Percentiles rank a stretch among this genome's conserved stretches.
Evolutionary conservation across 2,888 invertebrate species (phyloP).

Genomic region (Flexamia atlantica): DNA sequence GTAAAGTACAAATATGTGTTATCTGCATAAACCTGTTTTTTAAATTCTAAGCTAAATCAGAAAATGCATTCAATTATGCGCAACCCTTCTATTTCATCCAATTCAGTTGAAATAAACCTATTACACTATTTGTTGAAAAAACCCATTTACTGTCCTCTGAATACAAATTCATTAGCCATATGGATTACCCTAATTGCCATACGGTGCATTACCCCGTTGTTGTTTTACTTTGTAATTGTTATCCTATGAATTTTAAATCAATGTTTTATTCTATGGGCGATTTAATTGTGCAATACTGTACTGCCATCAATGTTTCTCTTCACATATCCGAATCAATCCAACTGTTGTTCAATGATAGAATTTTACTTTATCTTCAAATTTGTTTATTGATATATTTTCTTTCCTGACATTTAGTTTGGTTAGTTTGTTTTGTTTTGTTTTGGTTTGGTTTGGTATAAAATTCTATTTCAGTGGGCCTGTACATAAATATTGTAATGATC

Average conservation of each 20-base stretch:
- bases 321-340: neutral
- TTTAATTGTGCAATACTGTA: slow-evolving; percentile 26
- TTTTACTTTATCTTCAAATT: too few species aligned
- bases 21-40: too few species aligned
- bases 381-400: too few species aligned
- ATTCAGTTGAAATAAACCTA: slow-evolving; percentile 16
- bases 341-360: neutral
- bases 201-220: slow-evolving; percentile 38
- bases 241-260: slow-evolving; percentile 14
- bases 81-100: neutral
- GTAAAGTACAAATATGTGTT: too few species aligned
- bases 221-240: slow-evolving; percentile 42
- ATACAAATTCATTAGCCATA: slow-evolving; percentile 52
- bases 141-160: slow-evolving; percentile 39
- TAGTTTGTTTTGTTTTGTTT: too few species aligned
- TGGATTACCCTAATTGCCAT: slow-evolving; percentile 43
- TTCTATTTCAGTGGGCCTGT: too few species aligned
- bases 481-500: too few species aligned
- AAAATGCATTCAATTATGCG: too few species aligned
- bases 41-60: too few species aligned
- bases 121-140: slow-evolving; percentile 32
- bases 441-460: too few species aligned
- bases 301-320: neutral
- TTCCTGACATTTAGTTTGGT: too few species aligned
- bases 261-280: slow-evolving; percentile 23